Conservation (phyloP, 2,797 vertebrate genomes). For the Cuniculus paca region DNA sequence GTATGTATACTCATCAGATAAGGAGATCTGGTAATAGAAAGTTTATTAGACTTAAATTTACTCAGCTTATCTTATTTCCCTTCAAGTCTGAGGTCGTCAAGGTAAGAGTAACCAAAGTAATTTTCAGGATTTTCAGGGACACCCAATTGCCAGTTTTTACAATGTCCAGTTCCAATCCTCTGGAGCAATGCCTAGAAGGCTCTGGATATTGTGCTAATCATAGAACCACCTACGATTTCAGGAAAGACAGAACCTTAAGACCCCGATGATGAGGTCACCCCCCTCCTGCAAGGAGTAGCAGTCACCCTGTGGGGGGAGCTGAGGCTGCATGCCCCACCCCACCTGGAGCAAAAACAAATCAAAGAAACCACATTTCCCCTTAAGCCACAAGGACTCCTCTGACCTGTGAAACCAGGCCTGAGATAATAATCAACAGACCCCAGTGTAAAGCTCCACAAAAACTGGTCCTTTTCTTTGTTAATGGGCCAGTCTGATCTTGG, state of each 20-base stretch:
- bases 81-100: background rate
- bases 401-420: background rate
- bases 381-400: background rate
- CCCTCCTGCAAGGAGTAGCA: background rate
- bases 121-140: background rate
- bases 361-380: background rate
- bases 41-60: background rate
- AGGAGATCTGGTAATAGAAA: background rate
- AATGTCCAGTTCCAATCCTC: background rate
- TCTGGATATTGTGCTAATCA: background rate
- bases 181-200: background rate
- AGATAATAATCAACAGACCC: background rate
- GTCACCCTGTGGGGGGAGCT: background rate
- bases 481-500: background rate
- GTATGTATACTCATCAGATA: background rate
- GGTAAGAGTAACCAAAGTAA: background rate
- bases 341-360: background rate
- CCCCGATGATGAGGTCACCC: background rate
- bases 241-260: background rate
- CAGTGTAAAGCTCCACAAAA: background rate
- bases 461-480: background rate
- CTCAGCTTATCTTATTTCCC: background rate
- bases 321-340: background rate
- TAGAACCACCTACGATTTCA: background rate
- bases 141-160: background rate